phyloP scores from a whole-genome alignment of 2,113 vertebrate genomes.

The Danionella cerebrum region DNA sequence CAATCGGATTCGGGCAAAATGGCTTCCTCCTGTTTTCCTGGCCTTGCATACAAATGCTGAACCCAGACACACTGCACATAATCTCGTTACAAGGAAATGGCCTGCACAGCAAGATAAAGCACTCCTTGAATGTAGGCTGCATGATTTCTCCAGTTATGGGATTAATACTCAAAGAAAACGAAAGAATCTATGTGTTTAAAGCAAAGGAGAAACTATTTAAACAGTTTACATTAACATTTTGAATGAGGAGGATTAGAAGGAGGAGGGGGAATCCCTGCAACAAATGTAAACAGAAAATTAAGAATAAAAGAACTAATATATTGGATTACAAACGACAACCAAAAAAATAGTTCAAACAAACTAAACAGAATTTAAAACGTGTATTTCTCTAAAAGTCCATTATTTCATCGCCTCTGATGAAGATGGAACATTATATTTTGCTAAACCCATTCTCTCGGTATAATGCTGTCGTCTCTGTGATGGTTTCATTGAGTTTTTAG shows the following conservation, averaged over 20 bases:
- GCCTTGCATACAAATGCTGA: slow-evolving; percentile 7
- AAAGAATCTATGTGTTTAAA: slow-evolving; percentile 18
- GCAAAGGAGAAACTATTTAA: neutral
- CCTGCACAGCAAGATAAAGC: slow-evolving; percentile 11
- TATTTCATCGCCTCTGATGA: too few relatives aligned
- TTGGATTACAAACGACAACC: too few relatives aligned
- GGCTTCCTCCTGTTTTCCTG: neutral
- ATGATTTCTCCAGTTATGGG: neutral
- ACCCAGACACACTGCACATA: slow-evolving; percentile 21
- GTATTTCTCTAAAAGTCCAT: too few relatives aligned
- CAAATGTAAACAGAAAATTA: slow-evolving; percentile 33
- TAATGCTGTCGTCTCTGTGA: neutral
- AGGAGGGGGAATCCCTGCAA: neutral
- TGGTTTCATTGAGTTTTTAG: slow-evolving; percentile 6
- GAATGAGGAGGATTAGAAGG: neutral
- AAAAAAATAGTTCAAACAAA: neutral
- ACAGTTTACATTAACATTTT: neutral
- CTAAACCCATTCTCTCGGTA: too few relatives aligned
- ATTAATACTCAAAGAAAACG: neutral
- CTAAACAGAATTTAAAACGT: neutral
- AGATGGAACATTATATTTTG: too few relatives aligned
- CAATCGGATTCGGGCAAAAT: slow-evolving; percentile 1
- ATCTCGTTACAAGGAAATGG: slow-evolving; percentile 35
- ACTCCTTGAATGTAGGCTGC: neutral
- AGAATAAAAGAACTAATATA: neutral